phyloP scores from a whole-genome alignment of 2,113 vertebrate species.

The Corythoichthys intestinalis region DNA sequence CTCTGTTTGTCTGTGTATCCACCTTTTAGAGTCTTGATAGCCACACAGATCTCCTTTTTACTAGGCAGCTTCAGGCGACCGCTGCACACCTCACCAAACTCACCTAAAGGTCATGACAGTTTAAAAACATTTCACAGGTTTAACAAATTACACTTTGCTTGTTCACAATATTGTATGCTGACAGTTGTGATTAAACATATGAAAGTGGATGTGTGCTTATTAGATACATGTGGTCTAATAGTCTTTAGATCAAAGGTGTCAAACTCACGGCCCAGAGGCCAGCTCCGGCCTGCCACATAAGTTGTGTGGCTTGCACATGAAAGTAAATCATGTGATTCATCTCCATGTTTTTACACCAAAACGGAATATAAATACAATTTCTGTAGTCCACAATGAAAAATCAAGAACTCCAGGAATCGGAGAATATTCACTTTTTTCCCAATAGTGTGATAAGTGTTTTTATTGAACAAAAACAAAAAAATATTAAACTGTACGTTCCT shows the following conservation, averaged over 20 bases:
- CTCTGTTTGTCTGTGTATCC: conserved; percentile 97
- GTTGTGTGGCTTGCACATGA: no score
- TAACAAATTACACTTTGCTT: not conserved
- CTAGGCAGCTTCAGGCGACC: conserved; percentile 90
- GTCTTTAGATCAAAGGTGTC: not conserved
- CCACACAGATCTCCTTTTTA: conserved; percentile 97
- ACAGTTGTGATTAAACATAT: not conserved
- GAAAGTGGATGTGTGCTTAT: not conserved
- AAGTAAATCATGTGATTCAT: no score
- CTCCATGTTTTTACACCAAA: no score
- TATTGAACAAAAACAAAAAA: no score
- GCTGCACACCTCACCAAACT: conserved; percentile 97
- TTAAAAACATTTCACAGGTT: not conserved
- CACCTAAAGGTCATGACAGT: conserved; percentile 71
- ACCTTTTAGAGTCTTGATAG: conserved; percentile 95
- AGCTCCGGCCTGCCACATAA: no score
- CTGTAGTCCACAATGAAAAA: no score
- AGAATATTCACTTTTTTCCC: not conserved
- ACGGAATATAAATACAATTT: no score
- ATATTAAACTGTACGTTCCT: no score
- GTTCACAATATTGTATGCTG: not conserved
- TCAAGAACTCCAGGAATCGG: not conserved
- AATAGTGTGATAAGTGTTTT: no score
- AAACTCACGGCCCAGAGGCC: no score
- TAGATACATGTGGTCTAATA: not conserved